Evolutionary conservation across 1,140 invertebrate genomes (phyloP).

Genomic region (Aethina tumida): DNA sequence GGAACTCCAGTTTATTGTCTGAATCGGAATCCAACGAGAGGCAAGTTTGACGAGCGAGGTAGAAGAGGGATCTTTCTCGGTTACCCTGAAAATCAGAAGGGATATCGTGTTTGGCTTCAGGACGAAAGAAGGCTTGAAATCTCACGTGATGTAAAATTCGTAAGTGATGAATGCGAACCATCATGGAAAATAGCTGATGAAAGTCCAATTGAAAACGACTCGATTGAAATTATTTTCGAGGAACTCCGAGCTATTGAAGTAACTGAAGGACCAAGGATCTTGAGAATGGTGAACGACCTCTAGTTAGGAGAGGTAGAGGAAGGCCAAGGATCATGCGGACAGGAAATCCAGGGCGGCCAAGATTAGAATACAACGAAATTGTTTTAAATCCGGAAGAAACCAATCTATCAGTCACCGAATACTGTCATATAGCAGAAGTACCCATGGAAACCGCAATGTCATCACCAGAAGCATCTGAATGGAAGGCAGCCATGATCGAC

Average conservation of each 20-base stretch:
- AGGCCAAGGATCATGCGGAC: not conserved
- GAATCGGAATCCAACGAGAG: conserved; percentile 2
- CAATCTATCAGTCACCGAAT: not conserved
- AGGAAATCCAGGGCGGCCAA: not conserved
- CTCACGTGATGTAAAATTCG: conserved; percentile 6
- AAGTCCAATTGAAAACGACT: not conserved
- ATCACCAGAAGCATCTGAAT: conserved; percentile 15
- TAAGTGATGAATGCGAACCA: not conserved
- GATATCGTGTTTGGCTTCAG: conserved; percentile 3
- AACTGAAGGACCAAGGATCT: not conserved
- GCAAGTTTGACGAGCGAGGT: conserved; percentile 3
- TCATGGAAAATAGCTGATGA: not conserved
- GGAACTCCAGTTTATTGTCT: conserved; percentile 1
- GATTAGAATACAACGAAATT: not conserved
- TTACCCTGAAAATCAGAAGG: conserved; percentile 3
- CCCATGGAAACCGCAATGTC: conserved; percentile 1
- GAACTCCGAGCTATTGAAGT: not conserved
- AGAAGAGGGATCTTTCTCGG: conserved; percentile 8
- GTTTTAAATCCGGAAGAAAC: not conserved
- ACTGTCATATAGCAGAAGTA: not conserved
- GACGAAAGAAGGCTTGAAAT: conserved; percentile 5
- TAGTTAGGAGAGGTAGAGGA: not conserved
- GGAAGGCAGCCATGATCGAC: conserved; percentile 30
- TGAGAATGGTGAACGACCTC: not conserved
- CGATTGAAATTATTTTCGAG: not conserved